Percentiles rank a stretch among this genome's conserved stretches.
Evolutionary conservation across 2,888 invertebrate species (phyloP).

Genomic region (Lasioglossum pauxillum): DNA sequence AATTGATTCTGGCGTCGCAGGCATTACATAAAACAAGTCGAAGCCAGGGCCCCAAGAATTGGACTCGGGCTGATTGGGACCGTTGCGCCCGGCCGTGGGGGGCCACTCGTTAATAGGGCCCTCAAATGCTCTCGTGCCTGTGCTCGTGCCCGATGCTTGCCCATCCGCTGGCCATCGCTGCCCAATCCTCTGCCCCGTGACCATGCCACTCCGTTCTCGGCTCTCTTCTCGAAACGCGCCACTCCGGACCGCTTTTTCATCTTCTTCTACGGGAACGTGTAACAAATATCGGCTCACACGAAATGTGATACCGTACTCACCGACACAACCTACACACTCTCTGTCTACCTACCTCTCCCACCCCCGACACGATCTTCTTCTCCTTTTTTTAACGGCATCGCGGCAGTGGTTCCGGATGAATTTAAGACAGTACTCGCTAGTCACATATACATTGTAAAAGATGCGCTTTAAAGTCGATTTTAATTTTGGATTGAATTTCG

Average conservation of each 20-base stretch:
- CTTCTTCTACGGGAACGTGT: constrained; percentile 69
- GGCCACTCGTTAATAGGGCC: constrained; percentile 79
- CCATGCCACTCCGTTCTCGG: constrained; percentile 64
- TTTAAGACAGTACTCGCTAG: constrained; percentile 49
- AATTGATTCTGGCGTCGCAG: constrained; percentile 80
- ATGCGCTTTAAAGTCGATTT: constrained; percentile 56
- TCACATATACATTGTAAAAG: constrained; percentile 56
- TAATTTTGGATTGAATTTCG: constrained; percentile 60
- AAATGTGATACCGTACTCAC: constrained; percentile 70
- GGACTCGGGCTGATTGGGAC: constrained; percentile 76
- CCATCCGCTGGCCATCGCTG: constrained; percentile 1
- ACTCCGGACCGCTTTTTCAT: constrained; percentile 67
- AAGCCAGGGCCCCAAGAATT: constrained; percentile 63
- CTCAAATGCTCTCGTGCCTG: constrained; percentile 63
- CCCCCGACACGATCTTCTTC: neutral
- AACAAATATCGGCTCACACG: constrained; percentile 74
- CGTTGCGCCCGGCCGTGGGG: constrained; percentile 74
- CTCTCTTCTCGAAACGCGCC: constrained; percentile 38
- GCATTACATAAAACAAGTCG: constrained; percentile 79
- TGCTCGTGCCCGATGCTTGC: constrained; percentile 52
- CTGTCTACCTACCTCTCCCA: neutral
- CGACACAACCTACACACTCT: constrained; percentile 60
- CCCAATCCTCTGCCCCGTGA: constrained; percentile 34
- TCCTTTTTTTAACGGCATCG: constrained; percentile 29
- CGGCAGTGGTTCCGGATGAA: constrained; percentile 45